Evolutionary conservation across 2,888 invertebrate species (phyloP), one percentile per base, ranked within the genome.

Genomic region (Chymomyza procnemis): DNA sequence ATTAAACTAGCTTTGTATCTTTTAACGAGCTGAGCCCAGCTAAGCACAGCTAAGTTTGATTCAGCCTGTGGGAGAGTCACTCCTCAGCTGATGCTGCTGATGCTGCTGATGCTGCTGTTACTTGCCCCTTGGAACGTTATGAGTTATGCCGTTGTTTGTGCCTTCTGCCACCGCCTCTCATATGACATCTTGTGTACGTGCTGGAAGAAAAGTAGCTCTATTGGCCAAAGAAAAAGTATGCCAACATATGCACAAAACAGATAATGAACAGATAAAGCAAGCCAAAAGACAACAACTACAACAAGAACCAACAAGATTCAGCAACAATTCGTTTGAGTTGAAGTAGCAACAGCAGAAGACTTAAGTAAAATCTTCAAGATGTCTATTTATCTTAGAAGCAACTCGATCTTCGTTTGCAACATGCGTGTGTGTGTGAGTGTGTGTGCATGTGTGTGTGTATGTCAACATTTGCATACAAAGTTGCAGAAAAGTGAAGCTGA

Each of bases 91-190:
- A 3, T 9, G 9, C 30, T 6, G 56, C 30, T n/a, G 34, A 1
- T 12, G 34, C 1, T 34, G 46, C 46, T 59, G 46, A 3, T 47
- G 14, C 3, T 19, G 16, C 50, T n/a, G n/a, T 50, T 14, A 3
- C 69, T 58, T 50, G 63, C 12, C 54, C 30, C 69, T 34, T 61
- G 58, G 74, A 74, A 78, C 86, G 82, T 79, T 84, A 79, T 83
- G 86, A 84, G 86, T 75, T 86, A 80, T 83, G 82, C 76, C 75
- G 75, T 83, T 57, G 26, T 30, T 57, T 57, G 47, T 61, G 55
- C 61, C 46, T 47, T 14, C 52, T 59, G 30, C 26, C 48, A 48
- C 18, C 46, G 18, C 62, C n/a, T 14, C 16, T 19, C 52, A n/a
- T 16, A 26, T 61, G 41, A 26, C 5, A 26, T 26, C 52, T 16